Percentiles rank a stretch among this genome's conserved stretches.
Conservation (phyloP, 2,113 vertebrate genomes). For the Corydoras maculifer region DNA sequence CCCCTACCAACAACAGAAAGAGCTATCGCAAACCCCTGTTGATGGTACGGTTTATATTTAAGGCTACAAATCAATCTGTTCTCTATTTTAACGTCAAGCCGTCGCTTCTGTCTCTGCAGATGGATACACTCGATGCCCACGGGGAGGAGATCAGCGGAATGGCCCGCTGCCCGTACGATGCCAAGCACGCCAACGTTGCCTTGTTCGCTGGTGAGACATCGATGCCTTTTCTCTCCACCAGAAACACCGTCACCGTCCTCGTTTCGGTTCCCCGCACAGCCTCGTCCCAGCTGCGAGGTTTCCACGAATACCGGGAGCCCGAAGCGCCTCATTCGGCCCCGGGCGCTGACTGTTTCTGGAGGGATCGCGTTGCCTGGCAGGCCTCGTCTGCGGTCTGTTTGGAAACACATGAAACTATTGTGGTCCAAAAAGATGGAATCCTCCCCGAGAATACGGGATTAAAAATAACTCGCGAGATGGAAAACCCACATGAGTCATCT, state of each 20-base stretch:
- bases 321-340: slow-evolving; percentile 1
- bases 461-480: slow-evolving; percentile 53
- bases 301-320: not conserved
- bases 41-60: no score
- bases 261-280: no score
- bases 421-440: slow-evolving; percentile 28
- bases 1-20: no score
- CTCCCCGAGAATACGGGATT: slow-evolving; percentile 41
- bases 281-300: no score
- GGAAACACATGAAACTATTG: slow-evolving; percentile 49
- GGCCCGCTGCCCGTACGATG: slow-evolving; percentile 96
- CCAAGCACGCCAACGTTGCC: slow-evolving; percentile 93
- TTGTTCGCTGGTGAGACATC: slow-evolving; percentile 84
- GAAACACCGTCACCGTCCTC: no score
- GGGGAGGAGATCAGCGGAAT: slow-evolving; percentile 97
- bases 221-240: no score
- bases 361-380: slow-evolving; percentile 38
- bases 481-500: slow-evolving; percentile 55
- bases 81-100: no score
- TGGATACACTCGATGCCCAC: slow-evolving; percentile 82
- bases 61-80: no score
- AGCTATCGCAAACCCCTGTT: no score
- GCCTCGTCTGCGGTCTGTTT: slow-evolving; percentile 23
- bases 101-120: slow-evolving; percentile 64
- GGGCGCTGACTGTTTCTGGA: slow-evolving; percentile 35